Base-by-base conservation (phyloP, 2,113 vertebrate genomes). In the Mixornis gularis region DNA sequence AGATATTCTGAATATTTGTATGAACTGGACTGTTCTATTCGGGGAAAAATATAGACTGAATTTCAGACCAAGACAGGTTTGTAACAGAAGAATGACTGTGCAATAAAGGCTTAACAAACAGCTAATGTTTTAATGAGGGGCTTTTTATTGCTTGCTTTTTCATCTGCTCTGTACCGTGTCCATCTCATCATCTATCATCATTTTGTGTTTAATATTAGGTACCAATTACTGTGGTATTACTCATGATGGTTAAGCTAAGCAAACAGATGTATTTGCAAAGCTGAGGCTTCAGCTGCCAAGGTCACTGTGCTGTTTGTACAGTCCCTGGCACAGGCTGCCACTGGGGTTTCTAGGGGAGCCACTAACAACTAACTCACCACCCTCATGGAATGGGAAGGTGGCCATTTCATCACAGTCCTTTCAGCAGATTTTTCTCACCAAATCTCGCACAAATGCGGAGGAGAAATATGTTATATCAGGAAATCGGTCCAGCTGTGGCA, bases 241-340 rank as follows among this genome's bases (percentile, higher is more conserved):
- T 82, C 0, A 1, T 12, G 53, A 41, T 6, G 41, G 20, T 53
- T 83, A 41, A 82, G 43, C 36, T 68, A 44, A 82, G 86, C 60
- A 79, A 90, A 82, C 19, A 71, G 4, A 10, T 7, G 10, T 13
- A 17, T 85, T 82, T 91, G 81, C 62, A 71, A 59, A 76, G 25
- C 30, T n/a, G 36, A 17, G 53, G 44, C n/a, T 82, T 43, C 6
- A 46, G 40, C 38, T 51, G 60, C 76, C 60, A 58, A 87, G 22
- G 21, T 59, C 62, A 44, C 21, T 0, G 16, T 11, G 64, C 36
- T 0, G 0, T 51, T 22, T 49, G 43, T 17, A 34, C 34, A 38
- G 56, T 8, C 36, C 44, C 25, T 30, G 79, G 48, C 36, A 41
- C 21, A 21, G 0, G 0, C n/a, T 48, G 34, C 32, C 70, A 68